Conservation (phyloP, 2,113 vertebrate genomes). For the Larimichthys crocea region DNA sequence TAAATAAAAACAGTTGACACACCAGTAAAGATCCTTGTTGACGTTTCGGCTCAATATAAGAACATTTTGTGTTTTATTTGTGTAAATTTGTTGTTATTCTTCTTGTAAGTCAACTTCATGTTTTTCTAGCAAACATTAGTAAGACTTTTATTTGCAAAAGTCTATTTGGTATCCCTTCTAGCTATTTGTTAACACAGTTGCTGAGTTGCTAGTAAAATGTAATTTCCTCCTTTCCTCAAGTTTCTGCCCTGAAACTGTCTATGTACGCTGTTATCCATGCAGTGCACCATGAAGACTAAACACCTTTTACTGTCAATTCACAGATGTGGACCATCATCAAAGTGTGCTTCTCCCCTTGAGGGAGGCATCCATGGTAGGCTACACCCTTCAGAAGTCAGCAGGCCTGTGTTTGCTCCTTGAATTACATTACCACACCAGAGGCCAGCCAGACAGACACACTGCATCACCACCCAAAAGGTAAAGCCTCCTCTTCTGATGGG, state of each 20-base stretch:
- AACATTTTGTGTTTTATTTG: background rate
- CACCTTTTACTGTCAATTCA: constrained; percentile 31
- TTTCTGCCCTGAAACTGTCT: constrained; percentile 14
- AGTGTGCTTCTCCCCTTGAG: constrained; percentile 18
- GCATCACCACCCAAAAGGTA: constrained; percentile 66
- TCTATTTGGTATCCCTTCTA: constrained; percentile 8
- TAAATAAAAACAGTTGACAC: background rate
- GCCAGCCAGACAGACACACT: constrained; percentile 30
- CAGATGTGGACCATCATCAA: constrained; percentile 48
- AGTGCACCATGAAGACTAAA: constrained; percentile 12
- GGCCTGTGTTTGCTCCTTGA: constrained; percentile 70
- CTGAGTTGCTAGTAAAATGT: background rate
- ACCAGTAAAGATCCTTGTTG: constrained; percentile 5
- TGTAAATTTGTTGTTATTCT: background rate
- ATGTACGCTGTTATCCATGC: background rate
- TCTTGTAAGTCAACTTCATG: background rate
- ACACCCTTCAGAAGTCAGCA: constrained; percentile 56
- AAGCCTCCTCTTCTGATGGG: constrained; percentile 35
- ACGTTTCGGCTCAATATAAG: constrained; percentile 4
- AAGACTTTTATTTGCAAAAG: constrained; percentile 17
- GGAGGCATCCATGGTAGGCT: constrained; percentile 23
- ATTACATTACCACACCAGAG: constrained; percentile 76
- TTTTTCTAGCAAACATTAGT: constrained; percentile 1
- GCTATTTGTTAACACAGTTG: constrained; percentile 27
- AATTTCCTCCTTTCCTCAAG: background rate